A percentile compares a stretch with the other conserved stretches of the same genome.
These are phyloP conservation scores for Aurelia sp. DNA, from an alignment of 30 jellyfish, hydroid and myxozoan genomes.

Conservation along the genomic window DNA sequence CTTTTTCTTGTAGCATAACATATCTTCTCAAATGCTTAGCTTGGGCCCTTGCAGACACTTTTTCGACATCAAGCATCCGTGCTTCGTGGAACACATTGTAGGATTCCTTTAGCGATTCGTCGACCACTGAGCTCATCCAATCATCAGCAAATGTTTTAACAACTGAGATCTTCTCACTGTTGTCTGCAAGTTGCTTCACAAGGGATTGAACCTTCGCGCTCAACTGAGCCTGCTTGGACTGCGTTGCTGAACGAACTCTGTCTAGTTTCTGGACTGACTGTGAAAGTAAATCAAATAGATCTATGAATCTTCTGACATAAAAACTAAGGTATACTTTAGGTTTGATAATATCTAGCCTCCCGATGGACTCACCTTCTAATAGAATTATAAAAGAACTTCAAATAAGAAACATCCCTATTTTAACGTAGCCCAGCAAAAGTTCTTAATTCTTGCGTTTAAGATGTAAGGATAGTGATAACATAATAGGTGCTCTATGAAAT, in stretches of 20 bases:
- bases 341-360: background rate
- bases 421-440: too few species aligned
- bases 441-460: too few species aligned
- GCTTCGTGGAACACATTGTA: conserved; percentile 71
- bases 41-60: conserved; percentile 74
- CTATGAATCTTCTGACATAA: too few species aligned
- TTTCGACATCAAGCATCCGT: conserved; percentile 63
- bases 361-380: background rate
- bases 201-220: conserved; percentile 41
- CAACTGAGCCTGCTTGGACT: conserved; percentile 49
- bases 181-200: conserved; percentile 70
- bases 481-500: too few species aligned
- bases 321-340: too few species aligned
- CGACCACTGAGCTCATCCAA: conserved; percentile 77
- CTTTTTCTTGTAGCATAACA: conserved; percentile 69
- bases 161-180: conserved; percentile 63
- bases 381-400: background rate
- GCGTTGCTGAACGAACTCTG: conserved; percentile 46
- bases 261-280: conserved; percentile 68
- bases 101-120: conserved; percentile 51
- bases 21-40: conserved; percentile 69
- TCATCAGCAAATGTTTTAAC: conserved; percentile 70
- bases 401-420: too few species aligned
- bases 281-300: background rate
- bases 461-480: too few species aligned